These are phyloP conservation scores for Tenrec ecaudatus DNA, from an alignment of 2,113 vertebrate species.

Conservation along the genomic window DNA sequence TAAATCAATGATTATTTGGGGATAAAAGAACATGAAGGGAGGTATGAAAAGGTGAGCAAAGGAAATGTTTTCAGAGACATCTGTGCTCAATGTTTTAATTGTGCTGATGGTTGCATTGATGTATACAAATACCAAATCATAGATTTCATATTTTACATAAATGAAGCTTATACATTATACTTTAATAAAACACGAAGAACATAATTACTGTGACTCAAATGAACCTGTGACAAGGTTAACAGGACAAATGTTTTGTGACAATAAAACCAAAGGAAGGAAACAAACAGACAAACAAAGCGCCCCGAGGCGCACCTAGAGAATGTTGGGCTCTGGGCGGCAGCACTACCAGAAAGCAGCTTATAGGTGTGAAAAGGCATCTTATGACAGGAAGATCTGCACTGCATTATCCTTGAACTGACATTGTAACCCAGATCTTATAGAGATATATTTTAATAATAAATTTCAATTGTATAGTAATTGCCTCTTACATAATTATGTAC, in stretches of 20 bases:
- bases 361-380: background rate
- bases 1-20: background rate
- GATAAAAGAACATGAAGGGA: background rate
- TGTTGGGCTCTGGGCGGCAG: background rate
- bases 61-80: background rate
- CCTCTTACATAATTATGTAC: too few relatives aligned
- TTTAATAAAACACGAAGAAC: background rate
- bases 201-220: too few relatives aligned
- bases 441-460: background rate
- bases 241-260: too few relatives aligned
- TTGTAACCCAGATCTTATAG: background rate
- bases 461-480: background rate
- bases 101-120: too few relatives aligned
- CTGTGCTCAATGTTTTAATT: too few relatives aligned
- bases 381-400: background rate
- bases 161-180: background rate
- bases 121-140: too few relatives aligned
- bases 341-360: background rate
- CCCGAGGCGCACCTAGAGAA: background rate
- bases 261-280: too few relatives aligned
- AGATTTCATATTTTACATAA: background rate
- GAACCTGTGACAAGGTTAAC: too few relatives aligned
- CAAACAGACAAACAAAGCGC: background rate
- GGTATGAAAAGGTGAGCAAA: fast-evolving
- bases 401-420: background rate